Base-by-base conservation (phyloP, 2,113 vertebrate genomes). In the Sorex araneus region DNA sequence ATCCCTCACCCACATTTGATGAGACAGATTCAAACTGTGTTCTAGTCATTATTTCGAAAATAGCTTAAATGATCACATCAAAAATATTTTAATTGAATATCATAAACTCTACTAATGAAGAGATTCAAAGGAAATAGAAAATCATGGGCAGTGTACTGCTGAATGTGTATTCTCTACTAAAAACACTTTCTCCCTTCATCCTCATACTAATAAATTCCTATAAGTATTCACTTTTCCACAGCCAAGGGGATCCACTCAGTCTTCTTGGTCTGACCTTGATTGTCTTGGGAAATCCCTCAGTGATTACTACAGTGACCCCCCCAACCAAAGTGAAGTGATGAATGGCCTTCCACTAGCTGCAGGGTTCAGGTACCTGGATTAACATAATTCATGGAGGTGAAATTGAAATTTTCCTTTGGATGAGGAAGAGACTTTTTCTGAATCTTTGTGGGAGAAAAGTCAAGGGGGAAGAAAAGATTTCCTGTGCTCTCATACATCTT, bases 31-130 rank as follows among this genome's bases (percentile, higher is more conserved):
- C 8, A 71, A 80, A 40, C 76, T 12, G 0, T 60, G 7, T 75
- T 89, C 30, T 2, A 54, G 25, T 32, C 64, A 30, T 2, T 67
- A 28, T 85, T 30, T 47, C 3, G 77, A 69, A 82, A 40, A 77
- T 60, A 34, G 2, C 71, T 93, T 66, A 79, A 83, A 71, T 63
- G 86, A 81, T 63, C 47, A 86, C 75, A 63, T 45, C 1, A 89
- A 81, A 81, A 73, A 16, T 60, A 25, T 66, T 66, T 80, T 60
- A 54, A 63, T 83, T 75, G 40, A 25, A 3, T 63, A 18, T 45
- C 16, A 18, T 3, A 86, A 86, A 71, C 1, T 67, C 28, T 32
- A 85, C 6, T 73, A 67, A 75, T 54, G 66, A 70, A 70, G 23
- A 6, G 43, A 50, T 45, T 15, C 6, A 88, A 82, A 88, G 8